A percentile compares a stretch with the other conserved stretches of the same genome.
Conservation (phyloP, 2,888 invertebrate species). For the Drosophila stalkeri region DNA sequence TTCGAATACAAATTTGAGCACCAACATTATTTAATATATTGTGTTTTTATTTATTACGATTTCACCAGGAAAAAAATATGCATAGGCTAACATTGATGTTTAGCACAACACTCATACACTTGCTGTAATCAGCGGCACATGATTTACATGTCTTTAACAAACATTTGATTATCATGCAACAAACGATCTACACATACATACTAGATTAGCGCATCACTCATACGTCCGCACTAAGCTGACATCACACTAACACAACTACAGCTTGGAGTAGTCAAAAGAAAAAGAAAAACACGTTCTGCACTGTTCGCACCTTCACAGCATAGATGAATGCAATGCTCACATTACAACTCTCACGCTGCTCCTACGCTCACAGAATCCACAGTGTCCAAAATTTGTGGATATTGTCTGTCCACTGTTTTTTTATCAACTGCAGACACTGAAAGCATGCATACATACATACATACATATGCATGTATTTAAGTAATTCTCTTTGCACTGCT, state of each 20-base stretch:
- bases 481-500: too few species aligned
- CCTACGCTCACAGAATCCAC: constrained; percentile 1
- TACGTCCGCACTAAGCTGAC: neutral
- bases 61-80: neutral
- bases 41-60: neutral
- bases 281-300: neutral
- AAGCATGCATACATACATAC: too few species aligned
- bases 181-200: neutral
- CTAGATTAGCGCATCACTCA: neutral
- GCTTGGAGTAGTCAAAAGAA: neutral
- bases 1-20: neutral
- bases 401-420: neutral
- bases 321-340: neutral
- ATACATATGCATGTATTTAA: too few species aligned
- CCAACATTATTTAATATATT: neutral
- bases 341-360: neutral
- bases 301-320: neutral
- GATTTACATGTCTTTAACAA: neutral
- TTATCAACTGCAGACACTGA: too few species aligned
- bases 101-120: neutral
- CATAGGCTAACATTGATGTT: neutral
- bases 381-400: neutral
- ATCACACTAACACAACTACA: neutral
- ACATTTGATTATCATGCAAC: neutral
- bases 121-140: neutral